phyloP scores from a whole-genome alignment of 2,888 invertebrate genomes.

The Thereva unica region DNA sequence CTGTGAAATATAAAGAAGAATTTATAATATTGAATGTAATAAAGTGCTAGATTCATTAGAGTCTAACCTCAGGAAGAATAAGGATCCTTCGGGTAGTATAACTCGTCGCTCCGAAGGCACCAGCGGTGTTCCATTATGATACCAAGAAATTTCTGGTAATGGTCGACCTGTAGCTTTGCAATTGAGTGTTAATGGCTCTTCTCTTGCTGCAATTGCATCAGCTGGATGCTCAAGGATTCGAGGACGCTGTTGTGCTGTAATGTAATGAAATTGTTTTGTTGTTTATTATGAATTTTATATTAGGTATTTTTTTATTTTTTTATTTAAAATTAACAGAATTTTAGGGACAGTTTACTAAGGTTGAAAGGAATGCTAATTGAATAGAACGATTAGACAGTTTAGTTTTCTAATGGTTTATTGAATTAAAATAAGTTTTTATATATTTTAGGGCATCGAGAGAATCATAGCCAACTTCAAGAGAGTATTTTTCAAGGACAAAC shows the following conservation, averaged over 20 bases:
- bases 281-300: too few relatives aligned
- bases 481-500: too few relatives aligned
- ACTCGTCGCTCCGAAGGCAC: conserved; percentile 48
- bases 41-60: not conserved
- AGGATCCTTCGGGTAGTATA: conserved; percentile 48
- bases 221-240: conserved; percentile 48
- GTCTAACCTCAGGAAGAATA: conserved; percentile 48
- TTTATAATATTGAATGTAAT: not conserved
- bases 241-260: conserved; percentile 48
- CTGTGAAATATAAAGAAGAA: conserved; percentile 37
- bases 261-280: not conserved
- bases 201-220: conserved; percentile 49
- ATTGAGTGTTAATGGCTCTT: conserved; percentile 48
- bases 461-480: too few relatives aligned
- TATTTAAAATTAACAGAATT: too few relatives aligned
- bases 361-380: too few relatives aligned
- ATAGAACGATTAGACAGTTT: too few relatives aligned
- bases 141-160: conserved; percentile 48
- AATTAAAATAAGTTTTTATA: too few relatives aligned
- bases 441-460: too few relatives aligned
- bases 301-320: too few relatives aligned
- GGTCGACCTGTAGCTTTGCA: conserved; percentile 49
- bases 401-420: too few relatives aligned
- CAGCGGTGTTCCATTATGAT: conserved; percentile 49
- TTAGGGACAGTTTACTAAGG: too few relatives aligned